Evolutionary conservation across 1,140 invertebrate species (phyloP).

Genomic region (Drosophila obscura): DNA sequence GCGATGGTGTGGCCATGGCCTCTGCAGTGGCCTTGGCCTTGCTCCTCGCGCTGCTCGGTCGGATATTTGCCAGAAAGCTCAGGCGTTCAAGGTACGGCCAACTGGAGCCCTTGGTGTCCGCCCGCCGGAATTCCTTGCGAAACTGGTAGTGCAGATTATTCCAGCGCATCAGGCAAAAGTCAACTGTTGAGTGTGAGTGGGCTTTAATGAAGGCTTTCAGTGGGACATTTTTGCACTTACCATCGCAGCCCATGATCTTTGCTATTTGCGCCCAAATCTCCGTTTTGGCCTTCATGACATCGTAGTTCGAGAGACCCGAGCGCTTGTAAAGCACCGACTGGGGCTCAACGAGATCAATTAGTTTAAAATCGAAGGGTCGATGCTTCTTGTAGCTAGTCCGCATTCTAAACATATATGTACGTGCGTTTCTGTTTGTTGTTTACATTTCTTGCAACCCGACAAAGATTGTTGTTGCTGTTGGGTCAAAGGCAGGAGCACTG

Average conservation of each 20-base stretch:
- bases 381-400: conserved; percentile 80
- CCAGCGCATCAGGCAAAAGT: conserved; percentile 79
- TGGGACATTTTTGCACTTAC: conserved; percentile 23
- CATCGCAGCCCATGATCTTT: conserved; percentile 54
- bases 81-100: conserved; percentile 76
- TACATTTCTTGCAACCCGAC: no score
- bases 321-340: conserved; percentile 67
- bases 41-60: conserved; percentile 2
- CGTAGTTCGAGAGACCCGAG: conserved; percentile 68
- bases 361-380: conserved; percentile 78
- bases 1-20: no score
- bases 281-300: conserved; percentile 75
- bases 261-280: conserved; percentile 71
- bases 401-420: conserved; percentile 27
- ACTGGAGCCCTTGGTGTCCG: conserved; percentile 54
- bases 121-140: conserved; percentile 62
- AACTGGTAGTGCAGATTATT: conserved; percentile 77
- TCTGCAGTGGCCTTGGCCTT: conserved; percentile 19
- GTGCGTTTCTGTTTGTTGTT: no score
- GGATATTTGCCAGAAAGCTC: conserved; percentile 47
- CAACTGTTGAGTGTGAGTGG: conserved; percentile 26
- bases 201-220: neutral
- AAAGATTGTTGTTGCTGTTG: no score
- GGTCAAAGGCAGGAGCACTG: no score
- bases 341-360: conserved; percentile 72